Evolutionary conservation across 2,888 invertebrate genomes (phyloP), one percentile per base, ranked within the genome.

Genomic region (Hypena proboscidalis): DNA sequence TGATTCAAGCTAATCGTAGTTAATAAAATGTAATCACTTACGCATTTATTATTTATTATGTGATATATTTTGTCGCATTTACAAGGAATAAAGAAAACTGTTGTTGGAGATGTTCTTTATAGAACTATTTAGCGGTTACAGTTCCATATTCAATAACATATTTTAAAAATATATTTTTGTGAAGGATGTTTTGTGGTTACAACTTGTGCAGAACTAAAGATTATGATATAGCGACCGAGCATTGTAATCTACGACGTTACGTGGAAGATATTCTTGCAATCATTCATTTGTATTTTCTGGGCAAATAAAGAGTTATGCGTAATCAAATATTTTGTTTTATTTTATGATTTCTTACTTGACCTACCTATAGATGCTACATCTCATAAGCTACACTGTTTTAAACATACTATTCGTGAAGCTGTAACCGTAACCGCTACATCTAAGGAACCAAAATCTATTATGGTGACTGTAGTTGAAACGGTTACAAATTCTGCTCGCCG

Each of bases 281-380:
- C 77, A 85, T 89, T 86, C 66, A 84, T 88, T 89, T 89, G 83
- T 90, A 89, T 88, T 86, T 85, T 85, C 85, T 85, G 89, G 90
- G 88, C 86, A 83, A 90, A 87, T 90, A 90, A 90, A 90, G 85
- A 82, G 83, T 82, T 88, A 84, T 83, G 82, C 82, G 79, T 85
- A 83, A 80, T 72, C 67, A n/a, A n/a, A n/a, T n/a, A 67, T 55
- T 65, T 26, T 41, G 42, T 59, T 76, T 71, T 67, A 78, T 57
- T 47, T 23, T 22, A 10, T 23, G 6, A 1, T 6, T 25, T 2
- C 17, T 19, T 20, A 32, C 10, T 17, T 7, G 2, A 9, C 7
- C n/a, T n/a, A n/a, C n/a, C n/a, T n/a, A n/a, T n/a, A n/a, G n/a
- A n/a, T n/a, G n/a, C n/a, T n/a, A n/a, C n/a, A n/a, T n/a, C n/a